Percentiles rank a stretch among this genome's conserved stretches.
phyloP scores from a whole-genome alignment of 2,113 vertebrate species.

The Muntiacus reevesi region DNA sequence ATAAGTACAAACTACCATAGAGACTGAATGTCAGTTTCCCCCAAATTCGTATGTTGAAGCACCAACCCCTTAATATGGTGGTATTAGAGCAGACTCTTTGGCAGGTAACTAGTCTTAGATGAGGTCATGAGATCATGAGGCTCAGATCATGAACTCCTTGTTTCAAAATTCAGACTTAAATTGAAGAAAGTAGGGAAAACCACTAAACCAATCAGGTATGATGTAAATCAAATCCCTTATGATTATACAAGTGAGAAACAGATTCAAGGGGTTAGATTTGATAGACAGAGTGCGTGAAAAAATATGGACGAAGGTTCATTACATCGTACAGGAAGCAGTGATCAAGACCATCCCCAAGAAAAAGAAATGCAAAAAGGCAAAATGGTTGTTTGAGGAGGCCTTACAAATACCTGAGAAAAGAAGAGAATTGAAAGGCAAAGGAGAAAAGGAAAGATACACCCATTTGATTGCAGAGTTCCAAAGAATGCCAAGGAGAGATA shows the following conservation, averaged over 20 bases:
- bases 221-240: background rate
- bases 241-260: background rate
- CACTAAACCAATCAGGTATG: background rate
- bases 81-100: background rate
- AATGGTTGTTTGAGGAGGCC: background rate
- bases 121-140: background rate
- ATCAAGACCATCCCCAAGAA: background rate
- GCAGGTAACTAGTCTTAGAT: background rate
- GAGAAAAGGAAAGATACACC: background rate
- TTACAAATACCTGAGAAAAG: background rate
- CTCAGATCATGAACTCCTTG: background rate
- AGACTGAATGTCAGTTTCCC: background rate
- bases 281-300: background rate
- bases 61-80: background rate
- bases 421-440: background rate
- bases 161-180: background rate
- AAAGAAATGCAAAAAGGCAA: background rate
- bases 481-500: background rate
- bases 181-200: background rate
- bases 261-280: background rate
- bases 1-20: background rate
- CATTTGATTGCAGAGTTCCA: background rate
- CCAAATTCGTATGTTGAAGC: background rate
- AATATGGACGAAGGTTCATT: background rate
- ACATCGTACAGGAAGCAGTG: background rate